These are phyloP conservation scores for Salvelinus sp. DNA, from an alignment of 2,113 vertebrate species.

Conservation along the genomic window DNA sequence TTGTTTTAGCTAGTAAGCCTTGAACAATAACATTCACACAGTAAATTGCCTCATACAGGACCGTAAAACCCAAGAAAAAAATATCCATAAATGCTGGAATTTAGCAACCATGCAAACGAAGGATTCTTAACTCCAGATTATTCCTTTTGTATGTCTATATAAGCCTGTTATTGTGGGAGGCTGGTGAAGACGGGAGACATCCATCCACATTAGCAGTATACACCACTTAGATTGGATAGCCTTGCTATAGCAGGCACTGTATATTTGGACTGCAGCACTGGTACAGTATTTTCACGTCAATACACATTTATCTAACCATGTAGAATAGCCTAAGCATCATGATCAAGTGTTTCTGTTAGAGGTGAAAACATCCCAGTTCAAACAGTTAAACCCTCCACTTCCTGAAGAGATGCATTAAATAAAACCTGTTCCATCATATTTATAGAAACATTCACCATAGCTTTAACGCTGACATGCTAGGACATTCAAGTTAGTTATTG, in stretches of 20 bases:
- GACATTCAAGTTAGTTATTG: background rate
- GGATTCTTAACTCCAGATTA: constrained; percentile 78
- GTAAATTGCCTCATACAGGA: constrained; percentile 51
- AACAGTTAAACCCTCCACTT: background rate
- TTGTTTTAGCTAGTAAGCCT: constrained; percentile 72
- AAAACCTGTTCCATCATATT: background rate
- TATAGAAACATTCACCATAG: background rate
- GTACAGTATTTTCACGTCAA: no score
- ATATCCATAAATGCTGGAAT: constrained; percentile 47
- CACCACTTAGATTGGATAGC: constrained; percentile 64
- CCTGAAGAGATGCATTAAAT: background rate
- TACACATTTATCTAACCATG: no score
- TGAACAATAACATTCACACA: constrained; percentile 67
- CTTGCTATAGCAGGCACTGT: constrained; percentile 30
- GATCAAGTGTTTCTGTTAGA: no score
- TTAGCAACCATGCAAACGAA: constrained; percentile 73
- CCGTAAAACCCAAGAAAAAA: constrained; percentile 43
- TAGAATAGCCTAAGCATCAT: no score
- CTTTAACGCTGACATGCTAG: background rate
- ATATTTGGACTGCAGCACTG: constrained; percentile 33
- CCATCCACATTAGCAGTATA: constrained; percentile 89
- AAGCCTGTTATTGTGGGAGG: constrained; percentile 61
- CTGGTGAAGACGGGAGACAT: constrained; percentile 81
- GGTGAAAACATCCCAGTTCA: no score
- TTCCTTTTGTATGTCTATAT: constrained; percentile 88